These are phyloP conservation scores for Castor canadensis DNA, from an alignment of 2,113 vertebrate genomes.

Conservation along the genomic window DNA sequence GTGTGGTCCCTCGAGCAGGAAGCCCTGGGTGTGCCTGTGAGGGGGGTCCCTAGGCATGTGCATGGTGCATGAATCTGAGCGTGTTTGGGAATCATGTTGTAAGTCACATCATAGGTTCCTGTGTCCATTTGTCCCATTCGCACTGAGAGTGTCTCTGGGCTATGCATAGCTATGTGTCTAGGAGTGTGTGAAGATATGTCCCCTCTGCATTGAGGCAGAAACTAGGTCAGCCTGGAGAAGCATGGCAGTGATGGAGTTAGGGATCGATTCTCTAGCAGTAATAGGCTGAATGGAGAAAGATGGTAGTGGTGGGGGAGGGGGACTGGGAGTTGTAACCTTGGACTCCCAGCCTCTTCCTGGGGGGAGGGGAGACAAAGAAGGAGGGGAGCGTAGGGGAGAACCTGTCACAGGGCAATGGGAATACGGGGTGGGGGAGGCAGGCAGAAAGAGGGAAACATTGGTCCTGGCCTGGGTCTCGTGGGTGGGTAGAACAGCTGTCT, in stretches of 20 bases:
- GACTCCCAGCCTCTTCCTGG: neutral
- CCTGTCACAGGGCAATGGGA: neutral
- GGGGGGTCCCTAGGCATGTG: neutral
- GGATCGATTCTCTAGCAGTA: neutral
- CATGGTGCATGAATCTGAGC: too few relatives aligned
- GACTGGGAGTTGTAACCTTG: rapidly evolving
- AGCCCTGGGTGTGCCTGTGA: neutral
- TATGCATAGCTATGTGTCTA: neutral
- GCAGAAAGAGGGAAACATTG: neutral
- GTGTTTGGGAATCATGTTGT: rapidly evolving
- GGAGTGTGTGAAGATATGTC: neutral
- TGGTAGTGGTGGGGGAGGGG: rapidly evolving
- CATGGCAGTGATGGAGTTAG: neutral
- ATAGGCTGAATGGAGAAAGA: neutral
- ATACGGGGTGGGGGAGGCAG: neutral
- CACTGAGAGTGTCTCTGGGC: neutral
- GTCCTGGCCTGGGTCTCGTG: neutral
- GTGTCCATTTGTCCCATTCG: rapidly evolving
- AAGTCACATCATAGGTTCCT: neutral
- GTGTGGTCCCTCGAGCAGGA: neutral
- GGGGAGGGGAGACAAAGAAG: neutral
- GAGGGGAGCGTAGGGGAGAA: neutral
- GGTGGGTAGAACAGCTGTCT: neutral
- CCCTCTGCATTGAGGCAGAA: slow-evolving; percentile 25
- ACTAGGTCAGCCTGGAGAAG: slow-evolving; percentile 5